phyloP scores from a whole-genome alignment of 1,140 invertebrate species.

The Micrasema minimum region DNA sequence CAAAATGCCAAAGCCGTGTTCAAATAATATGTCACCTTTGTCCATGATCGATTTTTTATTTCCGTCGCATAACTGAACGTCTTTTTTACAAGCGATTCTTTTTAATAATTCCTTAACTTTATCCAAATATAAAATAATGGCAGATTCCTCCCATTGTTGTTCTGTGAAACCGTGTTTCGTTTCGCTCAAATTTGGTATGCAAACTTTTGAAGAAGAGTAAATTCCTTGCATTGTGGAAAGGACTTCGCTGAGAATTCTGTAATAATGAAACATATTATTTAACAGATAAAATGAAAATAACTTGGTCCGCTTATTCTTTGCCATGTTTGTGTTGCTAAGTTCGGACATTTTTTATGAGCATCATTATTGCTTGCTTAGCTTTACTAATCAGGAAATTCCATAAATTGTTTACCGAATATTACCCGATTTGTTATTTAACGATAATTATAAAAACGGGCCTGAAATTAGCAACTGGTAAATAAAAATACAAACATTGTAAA shows the following conservation, averaged over 20 bases:
- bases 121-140: constrained; percentile 37
- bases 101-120: constrained; percentile 7
- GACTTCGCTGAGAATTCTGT: constrained; percentile 55
- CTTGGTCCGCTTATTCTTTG: no score
- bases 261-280: constrained; percentile 36
- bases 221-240: constrained; percentile 59
- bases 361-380: no score
- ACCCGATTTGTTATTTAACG: no score
- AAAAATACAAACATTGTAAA: not conserved
- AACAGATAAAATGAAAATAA: no score
- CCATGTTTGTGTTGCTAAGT: no score
- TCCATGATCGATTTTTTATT: not conserved
- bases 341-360: no score
- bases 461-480: not conserved
- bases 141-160: constrained; percentile 30
- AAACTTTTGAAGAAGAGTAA: constrained; percentile 58
- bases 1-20: no score
- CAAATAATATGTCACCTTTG: no score
- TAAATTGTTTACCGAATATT: no score
- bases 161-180: constrained; percentile 12
- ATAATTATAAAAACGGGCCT: not conserved
- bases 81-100: not conserved
- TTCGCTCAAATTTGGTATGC: constrained; percentile 53
- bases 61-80: not conserved
- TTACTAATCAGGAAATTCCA: no score